phyloP scores from a whole-genome alignment of 2,113 vertebrate species.

The Vireo altiloquus region DNA sequence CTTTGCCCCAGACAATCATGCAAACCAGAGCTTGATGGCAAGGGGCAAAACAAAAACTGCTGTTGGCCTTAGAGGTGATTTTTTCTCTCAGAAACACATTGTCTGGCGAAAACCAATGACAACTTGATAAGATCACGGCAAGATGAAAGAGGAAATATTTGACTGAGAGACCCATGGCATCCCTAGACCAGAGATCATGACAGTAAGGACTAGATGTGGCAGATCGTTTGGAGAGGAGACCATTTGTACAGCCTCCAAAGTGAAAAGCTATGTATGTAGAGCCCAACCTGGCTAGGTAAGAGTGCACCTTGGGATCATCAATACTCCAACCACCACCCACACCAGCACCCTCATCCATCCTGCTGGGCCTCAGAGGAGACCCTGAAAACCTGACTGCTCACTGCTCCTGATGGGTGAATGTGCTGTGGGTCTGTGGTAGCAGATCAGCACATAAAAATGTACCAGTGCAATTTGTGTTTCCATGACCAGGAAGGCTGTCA shows the following conservation, averaged over 20 bases:
- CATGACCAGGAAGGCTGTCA: neutral
- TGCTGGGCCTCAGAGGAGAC: too few species aligned
- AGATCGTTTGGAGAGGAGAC: neutral
- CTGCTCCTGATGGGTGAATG: neutral
- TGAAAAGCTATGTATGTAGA: neutral
- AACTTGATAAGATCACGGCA: neutral
- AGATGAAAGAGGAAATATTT: neutral
- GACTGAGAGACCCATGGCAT: neutral
- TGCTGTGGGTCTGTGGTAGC: neutral
- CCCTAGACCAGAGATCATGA: neutral
- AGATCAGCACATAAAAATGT: neutral
- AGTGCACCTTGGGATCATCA: neutral
- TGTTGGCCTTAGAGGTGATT: neutral
- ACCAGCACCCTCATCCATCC: neutral
- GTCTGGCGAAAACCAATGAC: neutral
- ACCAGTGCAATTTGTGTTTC: neutral
- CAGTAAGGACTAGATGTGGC: neutral
- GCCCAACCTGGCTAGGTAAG: neutral
- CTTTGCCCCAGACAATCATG: neutral
- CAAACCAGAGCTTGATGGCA: neutral
- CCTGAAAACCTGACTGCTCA: neutral
- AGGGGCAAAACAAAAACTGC: neutral
- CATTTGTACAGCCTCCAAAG: neutral
- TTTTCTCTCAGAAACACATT: neutral
- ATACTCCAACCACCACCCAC: neutral